These are phyloP conservation scores for Lamellibrachia luymesi DNA, from an alignment of 1,140 invertebrate genomes.

Conservation along the genomic window DNA sequence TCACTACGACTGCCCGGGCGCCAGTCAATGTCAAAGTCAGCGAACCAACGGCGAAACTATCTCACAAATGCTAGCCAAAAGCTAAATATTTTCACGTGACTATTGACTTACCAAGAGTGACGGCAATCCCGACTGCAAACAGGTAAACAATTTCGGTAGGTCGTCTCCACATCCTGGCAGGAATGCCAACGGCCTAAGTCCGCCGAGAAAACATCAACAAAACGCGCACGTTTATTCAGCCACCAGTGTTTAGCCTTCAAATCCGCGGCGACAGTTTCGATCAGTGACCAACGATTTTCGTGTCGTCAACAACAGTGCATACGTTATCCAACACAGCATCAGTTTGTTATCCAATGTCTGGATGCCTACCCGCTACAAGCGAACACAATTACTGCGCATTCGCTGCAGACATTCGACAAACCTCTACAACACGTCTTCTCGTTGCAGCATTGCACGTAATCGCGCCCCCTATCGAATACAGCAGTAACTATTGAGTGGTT, in stretches of 20 bases:
- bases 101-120: background rate
- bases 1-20: background rate
- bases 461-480: background rate
- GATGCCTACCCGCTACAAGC: background rate
- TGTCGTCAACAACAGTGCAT: background rate
- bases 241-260: background rate
- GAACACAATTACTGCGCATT: background rate
- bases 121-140: background rate
- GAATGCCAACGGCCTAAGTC: background rate
- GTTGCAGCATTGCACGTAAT: background rate
- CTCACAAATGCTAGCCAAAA: background rate
- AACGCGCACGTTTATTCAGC: background rate
- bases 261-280: background rate
- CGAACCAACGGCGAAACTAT: background rate
- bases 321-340: background rate
- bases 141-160: background rate
- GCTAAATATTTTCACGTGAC: background rate
- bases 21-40: background rate
- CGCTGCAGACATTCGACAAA: background rate
- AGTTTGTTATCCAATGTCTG: conserved; percentile 1
- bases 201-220: background rate
- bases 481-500: background rate
- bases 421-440: background rate
- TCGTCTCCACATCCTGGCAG: background rate
- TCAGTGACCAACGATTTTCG: background rate